These are phyloP conservation scores for Bubo scandiacus DNA, from an alignment of 2,113 vertebrate species.

Conservation along the genomic window DNA sequence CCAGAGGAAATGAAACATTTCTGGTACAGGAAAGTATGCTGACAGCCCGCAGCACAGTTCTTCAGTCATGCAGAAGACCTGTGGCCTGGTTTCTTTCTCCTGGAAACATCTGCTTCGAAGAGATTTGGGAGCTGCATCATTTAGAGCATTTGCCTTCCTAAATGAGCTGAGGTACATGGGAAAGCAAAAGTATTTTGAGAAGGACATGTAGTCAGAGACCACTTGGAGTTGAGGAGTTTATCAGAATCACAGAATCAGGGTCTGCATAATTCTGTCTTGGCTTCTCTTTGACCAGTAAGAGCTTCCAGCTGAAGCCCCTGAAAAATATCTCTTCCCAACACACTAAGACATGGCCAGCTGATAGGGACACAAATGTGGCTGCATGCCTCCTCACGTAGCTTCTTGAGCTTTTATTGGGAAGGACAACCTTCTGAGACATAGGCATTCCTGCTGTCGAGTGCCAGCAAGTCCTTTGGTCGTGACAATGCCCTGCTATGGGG, in stretches of 20 bases:
- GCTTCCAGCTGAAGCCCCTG: neutral
- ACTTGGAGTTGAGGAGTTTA: neutral
- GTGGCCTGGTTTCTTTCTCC: neutral
- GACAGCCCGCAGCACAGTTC: neutral
- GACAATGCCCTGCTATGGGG: neutral
- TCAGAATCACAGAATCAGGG: neutral
- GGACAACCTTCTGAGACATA: neutral
- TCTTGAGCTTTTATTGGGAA: neutral
- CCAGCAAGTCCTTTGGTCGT: rapidly evolving
- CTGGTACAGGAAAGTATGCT: neutral
- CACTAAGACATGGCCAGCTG: neutral
- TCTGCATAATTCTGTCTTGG: neutral
- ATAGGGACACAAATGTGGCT: neutral
- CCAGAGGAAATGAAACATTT: neutral
- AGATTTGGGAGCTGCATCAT: neutral
- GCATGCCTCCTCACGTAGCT: rapidly evolving
- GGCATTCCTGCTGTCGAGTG: rapidly evolving
- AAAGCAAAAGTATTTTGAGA: neutral
- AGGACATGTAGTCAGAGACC: neutral
- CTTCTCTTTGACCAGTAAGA: neutral
- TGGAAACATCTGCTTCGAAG: neutral
- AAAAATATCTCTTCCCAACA: neutral
- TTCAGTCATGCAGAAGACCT: neutral
- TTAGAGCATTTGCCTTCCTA: neutral
- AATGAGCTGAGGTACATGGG: rapidly evolving